phyloP scores from a whole-genome alignment of 2,797 vertebrate genomes.

The Xenentodon cancila region DNA sequence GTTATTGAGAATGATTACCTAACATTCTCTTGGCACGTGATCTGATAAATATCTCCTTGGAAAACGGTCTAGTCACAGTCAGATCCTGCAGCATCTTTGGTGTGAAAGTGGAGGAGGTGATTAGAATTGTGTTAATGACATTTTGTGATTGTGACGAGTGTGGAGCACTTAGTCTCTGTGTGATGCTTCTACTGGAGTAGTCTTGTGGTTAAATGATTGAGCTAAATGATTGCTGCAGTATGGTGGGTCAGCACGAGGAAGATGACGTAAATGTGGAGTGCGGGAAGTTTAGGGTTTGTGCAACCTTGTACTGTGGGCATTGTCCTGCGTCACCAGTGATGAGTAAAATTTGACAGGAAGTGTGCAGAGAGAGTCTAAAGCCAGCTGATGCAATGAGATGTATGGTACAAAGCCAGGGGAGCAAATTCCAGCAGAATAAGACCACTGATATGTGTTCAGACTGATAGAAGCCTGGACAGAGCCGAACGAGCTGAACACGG shows the following conservation, averaged over 20 bases:
- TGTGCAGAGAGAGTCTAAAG: neutral
- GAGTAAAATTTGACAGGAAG: conserved; percentile 5
- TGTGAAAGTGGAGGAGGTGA: conserved; percentile 65
- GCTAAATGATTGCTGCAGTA: conserved; percentile 37
- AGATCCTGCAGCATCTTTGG: conserved; percentile 24
- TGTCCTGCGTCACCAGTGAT: conserved; percentile 24
- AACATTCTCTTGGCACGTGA: conserved; percentile 7
- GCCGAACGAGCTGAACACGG: too few relatives aligned
- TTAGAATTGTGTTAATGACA: conserved; percentile 56
- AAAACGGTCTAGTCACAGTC: conserved; percentile 35
- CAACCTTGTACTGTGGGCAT: neutral
- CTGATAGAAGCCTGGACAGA: too few relatives aligned
- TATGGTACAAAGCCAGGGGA: neutral
- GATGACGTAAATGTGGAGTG: conserved; percentile 26
- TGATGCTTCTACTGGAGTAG: conserved; percentile 28
- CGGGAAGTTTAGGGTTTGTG: conserved; percentile 3
- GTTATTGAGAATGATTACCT: conserved; percentile 9
- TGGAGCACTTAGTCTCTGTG: conserved; percentile 8
- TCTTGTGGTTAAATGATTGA: conserved; percentile 38
- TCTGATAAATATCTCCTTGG: conserved; percentile 13
- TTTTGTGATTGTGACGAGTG: conserved; percentile 46
- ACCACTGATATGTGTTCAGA: too few relatives aligned
- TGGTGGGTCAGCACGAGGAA: conserved; percentile 21
- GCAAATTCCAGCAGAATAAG: too few relatives aligned
- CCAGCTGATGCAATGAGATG: neutral